Base-by-base conservation (phyloP, 2,888 invertebrate genomes). In the Euphydryas editha region DNA sequence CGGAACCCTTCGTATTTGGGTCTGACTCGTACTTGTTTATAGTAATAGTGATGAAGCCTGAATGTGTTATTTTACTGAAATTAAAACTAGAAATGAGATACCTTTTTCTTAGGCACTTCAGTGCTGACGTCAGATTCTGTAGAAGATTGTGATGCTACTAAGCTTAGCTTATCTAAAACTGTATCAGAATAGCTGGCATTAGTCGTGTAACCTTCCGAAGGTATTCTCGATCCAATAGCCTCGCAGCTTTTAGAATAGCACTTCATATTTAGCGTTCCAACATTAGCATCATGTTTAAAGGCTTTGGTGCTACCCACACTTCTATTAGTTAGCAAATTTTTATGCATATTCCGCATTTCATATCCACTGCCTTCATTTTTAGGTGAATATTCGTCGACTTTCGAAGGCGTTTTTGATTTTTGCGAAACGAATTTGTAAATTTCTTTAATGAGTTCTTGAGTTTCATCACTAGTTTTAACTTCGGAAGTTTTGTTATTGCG, bases 201-300 rank as follows among this genome's bases (percentile, higher is more conserved):
- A 1, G 86, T 78, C 62, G 74, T 80, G 59, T 80, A 79, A 66
- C 78, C 72, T 6, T 86, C 84, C 0, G 82, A 75, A 37, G 72
- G 66, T 51, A 78, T 70, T 69, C 78, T 81, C 1, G 86, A 82
- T 1, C 84, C 81, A 63, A 92, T 83, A 0, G 90, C 91, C 75
- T 91, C 91, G 73, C 91, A 91, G 71, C 91, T 92, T 72, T 87
- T 90, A 5, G 92, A 92, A 63, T 82, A 81, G 72, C 83, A 86
- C 67, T 81, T 86, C 49, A 85, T 72, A 56, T 78, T 81, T 6
- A 80, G 76, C n/a, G 90, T 88, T 18, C 86, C 88, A 0, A 90
- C 85, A 66, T 85, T 82, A 3, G 81, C 87, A 67, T 90, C 88
- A 46, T 82, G 84, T 59, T 81, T 84, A 6, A 79, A 81, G 2